Conservation (phyloP, 2,888 invertebrate genomes). For the Gastrophysa polygoni region DNA sequence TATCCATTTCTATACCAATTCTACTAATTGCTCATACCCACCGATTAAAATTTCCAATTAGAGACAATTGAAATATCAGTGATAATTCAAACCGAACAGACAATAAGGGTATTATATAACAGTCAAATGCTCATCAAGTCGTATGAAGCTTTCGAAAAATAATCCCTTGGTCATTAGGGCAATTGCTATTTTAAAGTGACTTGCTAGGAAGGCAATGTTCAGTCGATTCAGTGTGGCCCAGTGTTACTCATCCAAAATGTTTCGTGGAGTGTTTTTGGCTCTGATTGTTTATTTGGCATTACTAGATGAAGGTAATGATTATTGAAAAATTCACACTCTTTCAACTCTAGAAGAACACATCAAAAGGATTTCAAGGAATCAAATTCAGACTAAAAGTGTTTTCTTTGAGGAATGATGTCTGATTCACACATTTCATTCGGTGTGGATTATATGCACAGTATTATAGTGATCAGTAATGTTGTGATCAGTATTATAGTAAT, state of each 20-base stretch:
- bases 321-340: no score
- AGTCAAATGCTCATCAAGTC: neutral
- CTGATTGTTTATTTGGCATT: neutral
- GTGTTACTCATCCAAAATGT: neutral
- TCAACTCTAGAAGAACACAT: no score
- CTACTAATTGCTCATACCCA: no score
- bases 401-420: no score
- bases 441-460: no score
- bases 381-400: no score
- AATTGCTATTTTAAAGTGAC: neutral
- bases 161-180: neutral
- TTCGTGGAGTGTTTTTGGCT: neutral
- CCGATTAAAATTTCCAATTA: no score
- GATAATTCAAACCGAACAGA: neutral
- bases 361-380: no score
- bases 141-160: neutral
- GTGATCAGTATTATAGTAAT: no score
- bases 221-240: neutral
- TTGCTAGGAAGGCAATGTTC: neutral
- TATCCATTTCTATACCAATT: no score
- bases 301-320: neutral
- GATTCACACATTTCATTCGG: no score
- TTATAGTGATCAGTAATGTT: no score
- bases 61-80: neutral
- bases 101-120: neutral